Base-by-base conservation (phyloP, 2,888 invertebrate genomes). In the Oscheius sp. region DNA sequence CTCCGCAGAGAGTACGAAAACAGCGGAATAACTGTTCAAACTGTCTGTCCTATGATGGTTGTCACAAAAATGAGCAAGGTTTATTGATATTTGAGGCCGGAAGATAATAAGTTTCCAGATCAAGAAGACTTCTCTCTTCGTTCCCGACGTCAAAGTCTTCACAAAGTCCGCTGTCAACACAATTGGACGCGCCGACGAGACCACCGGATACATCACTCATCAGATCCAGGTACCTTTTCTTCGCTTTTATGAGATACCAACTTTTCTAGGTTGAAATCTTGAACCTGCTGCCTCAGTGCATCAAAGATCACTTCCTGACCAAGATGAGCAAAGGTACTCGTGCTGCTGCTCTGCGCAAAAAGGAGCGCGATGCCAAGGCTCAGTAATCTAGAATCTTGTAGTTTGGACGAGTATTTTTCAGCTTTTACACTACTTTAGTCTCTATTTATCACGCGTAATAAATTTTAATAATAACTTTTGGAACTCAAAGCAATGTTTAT, bases 1-100 rank as follows among this genome's bases (percentile, higher is more conserved):
- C 83, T 91, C 13, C 83, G 89, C 47, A 82, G 74, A 55, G 91
- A 91, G 82, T 91, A 90, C 81, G 84, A 76, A 3, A 70, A 76
- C 66, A 88, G 88, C 73, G 90, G 90, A 65, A 86, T 91, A 72
- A 85, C 85, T 70, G 85, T 91, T 51, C 88, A 88, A 75, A 82
- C 85, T 13, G 82, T 87, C 53, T 80, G 80, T 33, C 87, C 87
- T 53, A 87, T 86, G 87, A 73, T 87, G 76, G 87, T 87, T 50
- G 84, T 86, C 76, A 87, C 87, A 48, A 88, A 87, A 68, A 85
- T 87, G 87, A 79, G 84, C 77, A 86, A 86, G 76, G 81, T 84
- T 53, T 32, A 35, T 11, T 35, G 21, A 21, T 21, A 21, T 21
- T 21, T 21, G 21, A 21, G 21, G 21, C 21, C 21, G 21, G 21